Conservation (phyloP, 2,113 vertebrate genomes). For the Brachyhypopomus gauderio region DNA sequence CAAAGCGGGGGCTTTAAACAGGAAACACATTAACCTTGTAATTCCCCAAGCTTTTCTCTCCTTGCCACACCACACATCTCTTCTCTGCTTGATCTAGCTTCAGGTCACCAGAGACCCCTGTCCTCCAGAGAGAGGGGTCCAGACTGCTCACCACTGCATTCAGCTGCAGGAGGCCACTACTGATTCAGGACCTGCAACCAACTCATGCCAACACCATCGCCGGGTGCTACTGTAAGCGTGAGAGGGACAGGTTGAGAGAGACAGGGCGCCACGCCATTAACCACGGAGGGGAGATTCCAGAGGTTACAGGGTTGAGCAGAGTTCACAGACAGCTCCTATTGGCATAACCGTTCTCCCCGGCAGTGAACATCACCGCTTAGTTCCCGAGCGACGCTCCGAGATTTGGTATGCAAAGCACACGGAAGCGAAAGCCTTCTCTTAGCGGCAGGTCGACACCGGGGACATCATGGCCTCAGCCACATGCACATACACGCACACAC, state of each 20-base stretch:
- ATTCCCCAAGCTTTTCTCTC: conserved; percentile 26
- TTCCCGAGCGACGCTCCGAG: neutral
- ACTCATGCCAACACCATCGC: conserved; percentile 41
- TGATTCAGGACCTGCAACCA: conserved; percentile 30
- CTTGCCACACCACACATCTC: conserved; percentile 24
- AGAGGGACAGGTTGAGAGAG: conserved; percentile 30
- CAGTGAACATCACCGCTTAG: conserved; percentile 18
- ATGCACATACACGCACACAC: conserved; percentile 17
- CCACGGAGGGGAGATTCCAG: neutral
- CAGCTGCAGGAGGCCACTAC: conserved; percentile 35
- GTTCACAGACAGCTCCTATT: conserved; percentile 42
- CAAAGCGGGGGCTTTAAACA: conserved; percentile 45
- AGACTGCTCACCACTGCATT: conserved; percentile 39
- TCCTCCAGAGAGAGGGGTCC: neutral
- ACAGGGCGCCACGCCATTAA: conserved; percentile 19
- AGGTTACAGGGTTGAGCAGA: neutral
- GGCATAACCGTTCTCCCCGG: conserved; percentile 40
- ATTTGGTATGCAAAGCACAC: conserved; percentile 40
- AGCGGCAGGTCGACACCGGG: conserved; percentile 20
- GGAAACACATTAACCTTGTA: conserved; percentile 61
- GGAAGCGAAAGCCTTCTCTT: conserved; percentile 26
- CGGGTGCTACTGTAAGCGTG: conserved; percentile 28
- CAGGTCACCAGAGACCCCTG: conserved; percentile 36
- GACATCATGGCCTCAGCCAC: conserved; percentile 20
- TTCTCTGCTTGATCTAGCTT: conserved; percentile 14